Conservation (phyloP, 2,888 invertebrate species). For the Brenthis daphne region DNA sequence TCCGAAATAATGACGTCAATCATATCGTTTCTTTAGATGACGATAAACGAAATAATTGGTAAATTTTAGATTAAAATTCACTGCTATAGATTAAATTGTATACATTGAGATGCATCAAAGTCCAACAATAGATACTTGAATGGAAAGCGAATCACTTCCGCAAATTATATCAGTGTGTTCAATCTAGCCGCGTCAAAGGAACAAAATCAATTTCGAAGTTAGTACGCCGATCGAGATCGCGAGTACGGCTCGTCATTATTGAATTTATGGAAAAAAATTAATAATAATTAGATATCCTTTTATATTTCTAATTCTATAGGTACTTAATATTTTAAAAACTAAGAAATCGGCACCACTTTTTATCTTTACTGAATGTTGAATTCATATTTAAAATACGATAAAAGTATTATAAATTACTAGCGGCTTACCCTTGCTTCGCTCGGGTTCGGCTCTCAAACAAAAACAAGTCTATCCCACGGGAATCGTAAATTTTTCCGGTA, state of each 20-base stretch:
- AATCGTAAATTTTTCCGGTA: too few species aligned
- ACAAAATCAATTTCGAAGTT: conserved; percentile 77
- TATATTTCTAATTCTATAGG: conserved; percentile 67
- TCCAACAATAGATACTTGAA: conserved; percentile 36
- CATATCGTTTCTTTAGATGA: not conserved
- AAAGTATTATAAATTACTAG: too few species aligned
- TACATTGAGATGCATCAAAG: conserved; percentile 25
- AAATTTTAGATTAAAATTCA: conserved; percentile 6
- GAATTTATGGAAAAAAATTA: conserved; percentile 77
- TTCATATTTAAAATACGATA: conserved; percentile 60
- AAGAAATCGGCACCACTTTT: too few species aligned
- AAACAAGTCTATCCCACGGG: too few species aligned
- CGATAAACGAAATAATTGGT: conserved; percentile 3
- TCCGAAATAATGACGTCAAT: not conserved
- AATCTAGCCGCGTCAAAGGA: conserved; percentile 67
- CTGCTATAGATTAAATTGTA: conserved; percentile 20
- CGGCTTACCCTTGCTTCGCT: too few species aligned
- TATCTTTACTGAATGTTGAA: conserved; percentile 37
- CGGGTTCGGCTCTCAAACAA: too few species aligned
- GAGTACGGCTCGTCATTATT: conserved; percentile 77
- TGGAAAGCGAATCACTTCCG: conserved; percentile 62
- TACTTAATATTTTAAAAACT: conserved; percentile 57
- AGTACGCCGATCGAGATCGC: conserved; percentile 61
- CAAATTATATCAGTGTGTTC: conserved; percentile 64
- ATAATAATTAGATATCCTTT: conserved; percentile 71